Conservation (phyloP, 1,140 invertebrate genomes). For the Temnothorax nylanderi region DNA sequence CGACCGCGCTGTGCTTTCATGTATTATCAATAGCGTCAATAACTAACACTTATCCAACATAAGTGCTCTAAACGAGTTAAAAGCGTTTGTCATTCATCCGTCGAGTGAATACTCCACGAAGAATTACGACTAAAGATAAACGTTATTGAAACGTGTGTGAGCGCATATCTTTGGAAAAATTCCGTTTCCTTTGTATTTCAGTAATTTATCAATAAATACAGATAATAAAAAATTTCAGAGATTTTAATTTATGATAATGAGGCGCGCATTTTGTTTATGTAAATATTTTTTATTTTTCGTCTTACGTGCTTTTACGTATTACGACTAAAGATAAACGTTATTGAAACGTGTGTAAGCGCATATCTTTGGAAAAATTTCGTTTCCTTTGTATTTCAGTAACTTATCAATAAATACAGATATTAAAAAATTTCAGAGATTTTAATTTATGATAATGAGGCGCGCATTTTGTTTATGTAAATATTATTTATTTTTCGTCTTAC, state of each 20-base stretch:
- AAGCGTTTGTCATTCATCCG: not conserved
- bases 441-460: not conserved
- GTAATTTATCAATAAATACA: not conserved
- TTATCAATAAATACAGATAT: not conserved
- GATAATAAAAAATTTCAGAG: not conserved
- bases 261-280: not conserved
- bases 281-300: not conserved
- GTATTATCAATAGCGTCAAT: constrained; percentile 29
- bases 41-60: constrained; percentile 25
- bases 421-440: not conserved
- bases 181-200: not conserved
- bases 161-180: not conserved
- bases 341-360: not conserved
- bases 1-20: not conserved
- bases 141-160: not conserved
- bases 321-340: constrained; percentile 18
- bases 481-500: not conserved
- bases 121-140: not conserved
- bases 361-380: constrained; percentile 4
- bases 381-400: not conserved
- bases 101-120: not conserved
- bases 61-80: constrained; percentile 31
- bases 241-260: not conserved
- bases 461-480: not conserved
- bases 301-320: not conserved